phyloP scores from a whole-genome alignment of 2,888 invertebrate genomes.

The Leptarthrus brevirostris region DNA sequence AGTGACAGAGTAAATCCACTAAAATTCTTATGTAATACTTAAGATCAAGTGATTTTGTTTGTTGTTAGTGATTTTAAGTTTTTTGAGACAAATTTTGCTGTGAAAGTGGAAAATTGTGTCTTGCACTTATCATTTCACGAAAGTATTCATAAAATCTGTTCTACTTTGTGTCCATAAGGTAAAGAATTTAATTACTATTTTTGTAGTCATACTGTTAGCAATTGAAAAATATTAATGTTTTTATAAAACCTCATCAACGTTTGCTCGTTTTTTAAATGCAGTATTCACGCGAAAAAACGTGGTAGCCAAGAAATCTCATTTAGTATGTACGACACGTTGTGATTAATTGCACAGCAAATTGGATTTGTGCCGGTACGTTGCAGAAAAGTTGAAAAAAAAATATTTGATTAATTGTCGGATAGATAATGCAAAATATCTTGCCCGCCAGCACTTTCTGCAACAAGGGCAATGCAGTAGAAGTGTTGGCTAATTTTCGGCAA shows the following conservation, averaged over 20 bases:
- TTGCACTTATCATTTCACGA: not conserved
- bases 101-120: not conserved
- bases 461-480: too few relatives aligned
- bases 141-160: not conserved
- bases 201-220: too few relatives aligned
- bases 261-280: not conserved
- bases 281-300: not conserved
- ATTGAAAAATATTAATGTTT: not conserved
- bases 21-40: slow-evolving; percentile 18
- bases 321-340: slow-evolving; percentile 61
- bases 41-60: not conserved
- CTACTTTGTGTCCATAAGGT: slow-evolving; percentile 20
- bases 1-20: not conserved
- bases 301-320: slow-evolving; percentile 54
- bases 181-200: slow-evolving; percentile 22
- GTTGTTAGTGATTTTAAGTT: not conserved
- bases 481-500: too few relatives aligned
- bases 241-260: not conserved
- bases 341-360: slow-evolving; percentile 61
- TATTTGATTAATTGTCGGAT: slow-evolving; percentile 64
- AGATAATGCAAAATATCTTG: slow-evolving; percentile 58
- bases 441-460: too few relatives aligned
- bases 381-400: slow-evolving; percentile 10
- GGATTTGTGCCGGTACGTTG: slow-evolving; percentile 11
- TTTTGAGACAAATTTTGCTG: not conserved